Evolutionary conservation across 2,113 vertebrate genomes (phyloP).

Genomic region (Apteryx owenii): DNA sequence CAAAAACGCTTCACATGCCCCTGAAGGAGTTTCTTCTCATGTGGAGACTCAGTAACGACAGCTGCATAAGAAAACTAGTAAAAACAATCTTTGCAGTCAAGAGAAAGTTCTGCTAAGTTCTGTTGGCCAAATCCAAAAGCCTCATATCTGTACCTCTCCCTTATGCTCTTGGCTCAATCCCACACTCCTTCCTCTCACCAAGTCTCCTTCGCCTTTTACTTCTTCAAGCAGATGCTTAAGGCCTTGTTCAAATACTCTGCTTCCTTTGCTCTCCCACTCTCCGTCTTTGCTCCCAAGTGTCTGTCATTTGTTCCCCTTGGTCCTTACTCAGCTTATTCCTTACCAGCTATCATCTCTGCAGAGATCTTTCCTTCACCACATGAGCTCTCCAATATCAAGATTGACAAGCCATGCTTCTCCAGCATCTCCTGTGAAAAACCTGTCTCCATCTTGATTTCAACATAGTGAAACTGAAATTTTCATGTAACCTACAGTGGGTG

Average conservation of each 20-base stretch:
- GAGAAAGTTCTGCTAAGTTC: neutral
- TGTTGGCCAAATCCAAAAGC: neutral
- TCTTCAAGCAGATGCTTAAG: neutral
- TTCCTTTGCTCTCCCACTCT: neutral
- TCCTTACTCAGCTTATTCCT: neutral
- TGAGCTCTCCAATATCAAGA: neutral
- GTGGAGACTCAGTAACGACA: neutral
- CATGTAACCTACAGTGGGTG: neutral
- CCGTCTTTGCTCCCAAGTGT: neutral
- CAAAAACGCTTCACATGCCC: neutral
- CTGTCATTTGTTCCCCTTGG: neutral
- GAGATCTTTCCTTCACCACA: neutral
- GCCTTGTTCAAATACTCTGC: neutral
- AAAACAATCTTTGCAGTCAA: neutral
- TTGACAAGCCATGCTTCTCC: neutral
- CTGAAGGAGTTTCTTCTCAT: neutral
- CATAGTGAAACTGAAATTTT: neutral
- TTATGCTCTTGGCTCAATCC: neutral
- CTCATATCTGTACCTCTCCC: neutral
- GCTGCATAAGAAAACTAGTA: neutral
- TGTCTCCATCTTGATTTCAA: neutral
- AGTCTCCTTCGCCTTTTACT: neutral
- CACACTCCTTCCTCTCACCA: neutral
- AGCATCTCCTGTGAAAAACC: neutral
- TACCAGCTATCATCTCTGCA: neutral